Evolutionary conservation across 2,113 vertebrate species (phyloP).

Genomic region (Poecile atricapillus): DNA sequence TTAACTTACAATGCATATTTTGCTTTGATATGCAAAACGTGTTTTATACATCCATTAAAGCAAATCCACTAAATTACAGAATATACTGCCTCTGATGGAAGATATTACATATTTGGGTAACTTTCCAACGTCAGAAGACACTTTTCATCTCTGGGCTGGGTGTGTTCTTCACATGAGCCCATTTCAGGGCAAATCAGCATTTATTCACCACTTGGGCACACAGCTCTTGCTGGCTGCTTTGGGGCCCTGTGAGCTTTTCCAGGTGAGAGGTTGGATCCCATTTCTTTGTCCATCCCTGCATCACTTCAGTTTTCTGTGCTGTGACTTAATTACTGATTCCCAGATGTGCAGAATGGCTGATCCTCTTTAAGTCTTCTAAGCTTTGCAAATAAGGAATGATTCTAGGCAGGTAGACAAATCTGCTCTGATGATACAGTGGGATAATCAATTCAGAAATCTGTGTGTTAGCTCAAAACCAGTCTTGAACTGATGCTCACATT

Average conservation of each 20-base stretch:
- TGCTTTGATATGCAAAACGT: not conserved
- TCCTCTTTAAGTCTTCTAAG: not conserved
- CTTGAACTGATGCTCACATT: fast-evolving
- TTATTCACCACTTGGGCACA: not conserved
- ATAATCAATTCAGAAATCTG: not conserved
- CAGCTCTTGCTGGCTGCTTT: not conserved
- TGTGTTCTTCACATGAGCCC: not conserved
- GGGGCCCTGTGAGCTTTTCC: not conserved
- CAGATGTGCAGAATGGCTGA: not conserved
- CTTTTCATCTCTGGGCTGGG: not conserved
- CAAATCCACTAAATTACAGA: not conserved
- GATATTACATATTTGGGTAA: not conserved
- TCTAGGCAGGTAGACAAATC: not conserved
- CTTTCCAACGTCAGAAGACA: not conserved
- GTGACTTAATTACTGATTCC: not conserved
- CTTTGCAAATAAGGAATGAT: not conserved
- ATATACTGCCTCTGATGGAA: not conserved
- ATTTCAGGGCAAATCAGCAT: not conserved
- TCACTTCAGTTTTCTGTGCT: not conserved
- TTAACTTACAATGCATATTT: not conserved
- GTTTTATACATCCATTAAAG: not conserved
- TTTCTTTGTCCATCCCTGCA: not conserved
- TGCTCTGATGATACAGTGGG: not conserved
- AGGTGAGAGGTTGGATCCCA: not conserved
- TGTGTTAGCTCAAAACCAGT: not conserved